Evolutionary conservation across 2,888 invertebrate species (phyloP), one percentile per base, ranked within the genome.

Genomic region (Pristionchus exspectatus): DNA sequence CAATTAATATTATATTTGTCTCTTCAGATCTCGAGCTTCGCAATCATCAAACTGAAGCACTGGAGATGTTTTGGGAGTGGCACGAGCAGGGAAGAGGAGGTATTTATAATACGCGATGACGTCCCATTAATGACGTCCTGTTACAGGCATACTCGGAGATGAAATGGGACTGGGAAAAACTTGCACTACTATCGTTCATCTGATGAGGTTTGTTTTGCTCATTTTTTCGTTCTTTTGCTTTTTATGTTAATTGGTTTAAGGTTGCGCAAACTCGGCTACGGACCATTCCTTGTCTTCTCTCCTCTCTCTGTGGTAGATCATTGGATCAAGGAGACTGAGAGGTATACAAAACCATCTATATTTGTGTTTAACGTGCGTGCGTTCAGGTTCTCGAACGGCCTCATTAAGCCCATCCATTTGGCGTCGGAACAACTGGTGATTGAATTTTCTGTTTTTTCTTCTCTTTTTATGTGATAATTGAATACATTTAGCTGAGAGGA

Each of bases 121-220:
- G 3, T 2, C 30, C 44, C 24, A 44, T 44, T 1, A 77, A 30
- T 33, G 21, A 38, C 5, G 21, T 5, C 10, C 24, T 77, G 38
- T 21, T 77, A 12, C 44, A 81, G 87, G 87, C 12, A 88, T 88
- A 74, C 74, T 88, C 38, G 87, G 74, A n/a, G 87, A 88, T 74
- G 87, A 88, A 66, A 88, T 88, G 87, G 87, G 87, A 56, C 21
- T 88, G 72, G 87, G 87, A 18, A 88, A 88, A 33, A 88, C 87
- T 21, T 88, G 87, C 74, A 88, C 74, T 30, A 56, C 87, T 4
- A 88, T 88, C 27, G 56, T 88, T 0, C 87, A 88, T 56, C n/a
- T 88, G 2, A 72, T 74, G 33, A n/a, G 87, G 87, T 87, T 10
- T 3, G 33, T 38, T 24, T 14, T 59, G 4, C 63, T 63, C 27